These are phyloP conservation scores for Drosophila anomelani DNA, from an alignment of 2,888 invertebrate genomes.

Conservation along the genomic window DNA sequence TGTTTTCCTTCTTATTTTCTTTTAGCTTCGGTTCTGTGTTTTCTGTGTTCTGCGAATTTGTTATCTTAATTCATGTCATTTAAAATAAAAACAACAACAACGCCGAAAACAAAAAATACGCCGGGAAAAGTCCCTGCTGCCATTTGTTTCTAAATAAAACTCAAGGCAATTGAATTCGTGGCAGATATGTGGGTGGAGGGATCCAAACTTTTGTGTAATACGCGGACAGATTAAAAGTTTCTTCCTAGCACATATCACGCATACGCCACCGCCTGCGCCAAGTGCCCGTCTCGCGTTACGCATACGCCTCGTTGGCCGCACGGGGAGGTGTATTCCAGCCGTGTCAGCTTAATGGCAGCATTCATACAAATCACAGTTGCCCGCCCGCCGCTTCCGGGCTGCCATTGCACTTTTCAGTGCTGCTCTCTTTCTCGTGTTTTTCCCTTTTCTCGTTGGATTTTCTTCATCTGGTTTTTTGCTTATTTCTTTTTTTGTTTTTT, in stretches of 20 bases:
- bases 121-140: conserved; percentile 62
- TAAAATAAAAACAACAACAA: conserved; percentile 33
- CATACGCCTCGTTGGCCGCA: conserved; percentile 54
- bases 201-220: conserved; percentile 56
- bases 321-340: conserved; percentile 37
- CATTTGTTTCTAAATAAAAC: conserved; percentile 76
- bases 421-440: conserved; percentile 28
- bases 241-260: conserved; percentile 29
- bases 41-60: conserved; percentile 69
- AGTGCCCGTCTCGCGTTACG: conserved; percentile 41
- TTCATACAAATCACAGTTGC: conserved; percentile 71
- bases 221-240: conserved; percentile 53
- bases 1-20: conserved; percentile 34
- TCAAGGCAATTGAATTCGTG: conserved; percentile 72
- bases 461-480: conserved; percentile 22
- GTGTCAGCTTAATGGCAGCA: conserved; percentile 67
- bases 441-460: conserved; percentile 19
- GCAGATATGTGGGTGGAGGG: conserved; percentile 11
- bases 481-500: conserved; percentile 23
- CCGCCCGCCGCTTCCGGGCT: conserved; percentile 47
- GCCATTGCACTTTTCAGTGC: conserved; percentile 67
- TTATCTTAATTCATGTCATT: conserved; percentile 80
- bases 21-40: conserved; percentile 21
- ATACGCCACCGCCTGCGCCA: conserved; percentile 33
- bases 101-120: conserved; percentile 8